Percentiles rank a stretch among this genome's conserved stretches.
phyloP scores from a whole-genome alignment of 2,797 vertebrate species.

The Columba guinea region DNA sequence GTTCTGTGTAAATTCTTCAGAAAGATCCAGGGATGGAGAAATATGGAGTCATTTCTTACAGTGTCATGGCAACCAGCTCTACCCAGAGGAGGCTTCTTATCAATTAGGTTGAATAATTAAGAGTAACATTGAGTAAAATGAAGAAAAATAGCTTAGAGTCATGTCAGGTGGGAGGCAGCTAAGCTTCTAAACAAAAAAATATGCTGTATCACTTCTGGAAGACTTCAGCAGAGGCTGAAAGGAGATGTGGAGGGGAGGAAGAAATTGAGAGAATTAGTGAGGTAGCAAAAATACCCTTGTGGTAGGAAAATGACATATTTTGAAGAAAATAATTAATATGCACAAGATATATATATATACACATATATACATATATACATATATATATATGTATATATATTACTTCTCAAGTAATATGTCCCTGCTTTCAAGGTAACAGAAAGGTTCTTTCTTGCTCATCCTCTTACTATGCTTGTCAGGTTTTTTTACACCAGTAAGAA shows the following conservation, averaged over 20 bases:
- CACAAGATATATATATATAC: background rate
- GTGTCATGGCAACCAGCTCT: slow-evolving; percentile 25
- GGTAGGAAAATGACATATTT: background rate
- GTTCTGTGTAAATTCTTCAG: slow-evolving; percentile 8
- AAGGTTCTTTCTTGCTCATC: background rate
- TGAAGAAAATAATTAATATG: background rate
- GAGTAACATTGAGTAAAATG: background rate
- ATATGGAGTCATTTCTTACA: background rate
- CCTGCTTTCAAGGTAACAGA: background rate
- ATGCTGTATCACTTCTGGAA: background rate
- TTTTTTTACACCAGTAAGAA: background rate
- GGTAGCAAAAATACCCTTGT: background rate
- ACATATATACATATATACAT: too few relatives aligned
- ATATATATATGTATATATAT: too few relatives aligned
- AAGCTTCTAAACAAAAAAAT: slow-evolving; percentile 1
- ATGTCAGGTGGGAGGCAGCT: background rate
- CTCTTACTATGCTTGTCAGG: background rate
- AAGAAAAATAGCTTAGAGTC: background rate
- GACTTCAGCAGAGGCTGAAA: background rate
- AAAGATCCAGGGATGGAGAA: background rate
- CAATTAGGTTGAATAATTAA: slow-evolving; percentile 47
- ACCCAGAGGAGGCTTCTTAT: slow-evolving; percentile 8
- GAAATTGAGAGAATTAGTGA: background rate
- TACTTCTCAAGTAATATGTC: background rate
- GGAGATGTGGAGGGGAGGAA: background rate